These are phyloP conservation scores for Eriosoma lanigerum DNA, from an alignment of 1,140 invertebrate species.

Conservation along the genomic window DNA sequence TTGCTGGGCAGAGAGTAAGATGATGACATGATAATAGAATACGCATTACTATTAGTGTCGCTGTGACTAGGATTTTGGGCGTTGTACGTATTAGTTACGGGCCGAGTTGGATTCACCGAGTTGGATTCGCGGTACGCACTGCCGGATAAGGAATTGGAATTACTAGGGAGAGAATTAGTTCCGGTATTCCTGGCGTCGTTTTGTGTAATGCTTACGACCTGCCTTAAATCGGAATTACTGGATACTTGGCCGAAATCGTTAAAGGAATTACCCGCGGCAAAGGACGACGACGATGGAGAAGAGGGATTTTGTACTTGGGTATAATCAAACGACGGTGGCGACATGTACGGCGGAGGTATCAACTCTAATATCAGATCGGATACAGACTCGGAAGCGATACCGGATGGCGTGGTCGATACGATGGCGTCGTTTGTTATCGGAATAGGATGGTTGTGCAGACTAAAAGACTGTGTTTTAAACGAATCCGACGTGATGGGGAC, in stretches of 20 bases:
- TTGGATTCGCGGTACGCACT: neutral
- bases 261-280: neutral
- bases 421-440: too few species aligned
- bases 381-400: neutral
- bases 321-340: neutral
- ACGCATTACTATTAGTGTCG: too few species aligned
- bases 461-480: too few species aligned
- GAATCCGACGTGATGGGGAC: too few species aligned
- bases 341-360: slow-evolving; percentile 5
- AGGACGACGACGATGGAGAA: neutral
- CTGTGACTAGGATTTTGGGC: too few species aligned
- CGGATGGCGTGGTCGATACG: too few species aligned
- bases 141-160: neutral
- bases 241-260: neutral
- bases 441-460: too few species aligned
- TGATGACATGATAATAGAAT: too few species aligned
- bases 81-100: neutral
- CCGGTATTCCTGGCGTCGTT: neutral
- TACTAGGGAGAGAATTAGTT: neutral
- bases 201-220: too few species aligned
- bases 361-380: neutral
- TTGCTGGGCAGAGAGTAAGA: too few species aligned
- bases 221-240: neutral
- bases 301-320: neutral
- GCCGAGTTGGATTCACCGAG: neutral